phyloP scores from a whole-genome alignment of 2,113 vertebrate genomes.

The Malurus alboscapulatus region DNA sequence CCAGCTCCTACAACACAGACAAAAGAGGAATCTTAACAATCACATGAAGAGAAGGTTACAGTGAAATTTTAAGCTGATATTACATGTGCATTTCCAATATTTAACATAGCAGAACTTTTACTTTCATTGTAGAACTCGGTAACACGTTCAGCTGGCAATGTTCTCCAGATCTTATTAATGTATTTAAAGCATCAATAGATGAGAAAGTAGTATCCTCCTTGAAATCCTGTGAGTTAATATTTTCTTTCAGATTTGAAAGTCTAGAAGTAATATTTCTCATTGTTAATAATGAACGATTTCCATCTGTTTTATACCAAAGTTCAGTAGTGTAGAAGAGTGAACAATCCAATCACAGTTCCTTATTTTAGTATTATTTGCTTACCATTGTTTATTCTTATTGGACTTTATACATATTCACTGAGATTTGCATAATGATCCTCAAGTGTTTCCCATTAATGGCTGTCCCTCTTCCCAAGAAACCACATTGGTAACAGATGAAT shows the following conservation, averaged over 20 bases:
- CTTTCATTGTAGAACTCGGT: background rate
- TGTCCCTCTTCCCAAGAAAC: background rate
- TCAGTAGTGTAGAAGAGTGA: background rate
- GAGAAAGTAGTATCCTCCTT: background rate
- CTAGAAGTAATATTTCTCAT: background rate
- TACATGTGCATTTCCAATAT: background rate
- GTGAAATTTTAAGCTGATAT: background rate
- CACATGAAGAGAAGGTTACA: rapidly evolving
- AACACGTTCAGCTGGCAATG: background rate
- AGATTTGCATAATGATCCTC: background rate
- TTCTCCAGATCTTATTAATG: background rate
- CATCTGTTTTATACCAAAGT: background rate
- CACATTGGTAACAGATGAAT: background rate
- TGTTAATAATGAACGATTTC: background rate
- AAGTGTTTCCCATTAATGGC: background rate
- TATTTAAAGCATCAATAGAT: background rate
- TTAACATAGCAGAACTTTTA: background rate
- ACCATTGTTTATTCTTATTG: background rate
- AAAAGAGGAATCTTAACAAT: background rate
- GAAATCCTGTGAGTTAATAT: background rate
- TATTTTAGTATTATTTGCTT: background rate
- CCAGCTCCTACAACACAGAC: background rate
- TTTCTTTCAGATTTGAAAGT: background rate
- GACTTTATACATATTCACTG: background rate
- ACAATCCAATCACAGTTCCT: background rate